phyloP scores from a whole-genome alignment of 2,888 invertebrate species.

The Caenorhabditis becei region DNA sequence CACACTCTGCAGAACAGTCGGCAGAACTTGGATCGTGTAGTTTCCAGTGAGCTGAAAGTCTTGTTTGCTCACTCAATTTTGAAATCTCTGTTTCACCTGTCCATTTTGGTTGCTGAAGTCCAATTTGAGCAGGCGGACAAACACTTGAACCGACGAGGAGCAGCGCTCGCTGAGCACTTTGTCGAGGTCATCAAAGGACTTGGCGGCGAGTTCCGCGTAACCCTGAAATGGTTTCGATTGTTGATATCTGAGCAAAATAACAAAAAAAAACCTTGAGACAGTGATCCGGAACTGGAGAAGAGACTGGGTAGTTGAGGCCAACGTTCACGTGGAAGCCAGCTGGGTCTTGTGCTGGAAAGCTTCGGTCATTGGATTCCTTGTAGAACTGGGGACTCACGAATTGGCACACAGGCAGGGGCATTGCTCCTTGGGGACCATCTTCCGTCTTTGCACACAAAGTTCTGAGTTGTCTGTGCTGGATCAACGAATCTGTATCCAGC shows the following conservation, averaged over 20 bases:
- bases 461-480: conserved; percentile 61
- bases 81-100: conserved; percentile 63
- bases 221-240: conserved; percentile 35
- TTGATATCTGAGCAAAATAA: not conserved
- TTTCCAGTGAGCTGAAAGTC: conserved; percentile 86
- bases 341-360: conserved; percentile 79
- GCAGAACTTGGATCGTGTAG: conserved; percentile 91
- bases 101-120: conserved; percentile 83
- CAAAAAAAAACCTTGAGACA: conserved; percentile 73
- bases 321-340: conserved; percentile 81
- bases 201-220: conserved; percentile 75
- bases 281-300: conserved; percentile 73
- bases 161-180: conserved; percentile 91
- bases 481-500: conserved; percentile 79
- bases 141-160: conserved; percentile 95
- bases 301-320: conserved; percentile 75
- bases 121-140: conserved; percentile 91
- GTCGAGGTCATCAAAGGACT: conserved; percentile 85
- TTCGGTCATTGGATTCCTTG: not conserved
- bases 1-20: conserved; percentile 92
- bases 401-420: conserved; percentile 95
- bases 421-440: conserved; percentile 92
- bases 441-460: conserved; percentile 82
- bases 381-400: conserved; percentile 85
- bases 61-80: not conserved